A percentile compares a stretch with the other conserved stretches of the same genome.
phyloP scores from a whole-genome alignment of 2,888 invertebrate species.

The Pterobdella sp. region DNA sequence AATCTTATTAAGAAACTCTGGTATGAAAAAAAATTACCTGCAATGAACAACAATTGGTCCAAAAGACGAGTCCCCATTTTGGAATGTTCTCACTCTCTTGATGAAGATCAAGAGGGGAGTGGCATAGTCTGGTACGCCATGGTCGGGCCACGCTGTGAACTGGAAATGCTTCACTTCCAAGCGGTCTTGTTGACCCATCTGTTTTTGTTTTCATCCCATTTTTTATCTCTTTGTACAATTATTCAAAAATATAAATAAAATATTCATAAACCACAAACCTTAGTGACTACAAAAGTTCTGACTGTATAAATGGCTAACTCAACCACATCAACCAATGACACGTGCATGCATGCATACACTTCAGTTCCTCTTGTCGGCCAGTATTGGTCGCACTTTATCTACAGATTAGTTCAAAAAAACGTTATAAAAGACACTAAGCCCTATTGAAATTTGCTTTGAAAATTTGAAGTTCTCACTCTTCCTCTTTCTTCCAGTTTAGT shows the following conservation, averaged over 20 bases:
- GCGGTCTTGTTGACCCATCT: slow-evolving; percentile 55
- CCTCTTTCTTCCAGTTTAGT: slow-evolving; percentile 94
- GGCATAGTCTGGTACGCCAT: slow-evolving; percentile 94
- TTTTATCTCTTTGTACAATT: neutral
- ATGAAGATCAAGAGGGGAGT: slow-evolving; percentile 96
- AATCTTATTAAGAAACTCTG: neutral
- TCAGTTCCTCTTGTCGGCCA: slow-evolving; percentile 94
- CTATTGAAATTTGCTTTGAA: slow-evolving; percentile 4
- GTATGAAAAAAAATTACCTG: slow-evolving; percentile 48
- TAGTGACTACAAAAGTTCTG: slow-evolving; percentile 66
- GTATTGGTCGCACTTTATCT: slow-evolving; percentile 68
- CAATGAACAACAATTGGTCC: slow-evolving; percentile 93
- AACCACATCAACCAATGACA: slow-evolving; percentile 86
- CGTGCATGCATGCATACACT: slow-evolving; percentile 86
- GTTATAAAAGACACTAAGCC: neutral
- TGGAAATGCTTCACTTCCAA: slow-evolving; percentile 93
- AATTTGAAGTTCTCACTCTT: slow-evolving; percentile 56
- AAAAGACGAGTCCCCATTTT: slow-evolving; percentile 67
- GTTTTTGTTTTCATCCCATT: slow-evolving; percentile 15
- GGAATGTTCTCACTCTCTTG: slow-evolving; percentile 67
- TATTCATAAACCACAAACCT: slow-evolving; percentile 39
- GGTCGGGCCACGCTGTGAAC: slow-evolving; percentile 99
- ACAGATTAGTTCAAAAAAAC: slow-evolving; percentile 17
- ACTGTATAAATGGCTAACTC: slow-evolving; percentile 97
- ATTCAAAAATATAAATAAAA: neutral